Percentiles rank a stretch among this genome's conserved stretches.
Evolutionary conservation across 2,888 invertebrate genomes (phyloP).

Genomic region (Octodonta nipae): DNA sequence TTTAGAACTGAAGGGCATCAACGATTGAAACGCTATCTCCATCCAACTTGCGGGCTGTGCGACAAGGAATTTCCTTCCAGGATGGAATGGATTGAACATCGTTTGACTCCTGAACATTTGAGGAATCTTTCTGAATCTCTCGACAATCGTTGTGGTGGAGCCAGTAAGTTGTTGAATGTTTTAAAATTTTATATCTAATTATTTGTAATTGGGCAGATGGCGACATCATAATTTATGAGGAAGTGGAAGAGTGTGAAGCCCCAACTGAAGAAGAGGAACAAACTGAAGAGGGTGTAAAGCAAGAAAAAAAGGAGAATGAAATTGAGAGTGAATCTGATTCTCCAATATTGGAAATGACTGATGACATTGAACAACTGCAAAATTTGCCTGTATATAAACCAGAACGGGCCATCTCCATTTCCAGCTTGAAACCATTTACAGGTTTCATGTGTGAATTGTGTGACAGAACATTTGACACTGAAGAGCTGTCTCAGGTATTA

Average conservation of each 20-base stretch:
- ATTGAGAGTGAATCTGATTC: constrained; percentile 41
- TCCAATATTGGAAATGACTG: constrained; percentile 38
- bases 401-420: constrained; percentile 46
- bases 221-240: constrained; percentile 27
- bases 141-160: constrained; percentile 27
- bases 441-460: constrained; percentile 55
- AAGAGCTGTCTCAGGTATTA: constrained; percentile 43
- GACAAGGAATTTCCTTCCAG: constrained; percentile 73
- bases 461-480: constrained; percentile 49
- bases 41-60: constrained; percentile 69
- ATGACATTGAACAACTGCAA: constrained; percentile 37
- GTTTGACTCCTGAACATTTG: constrained; percentile 62
- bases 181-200: too few species aligned
- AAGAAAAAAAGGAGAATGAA: too few species aligned
- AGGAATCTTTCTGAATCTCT: constrained; percentile 43
- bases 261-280: constrained; percentile 29
- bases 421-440: constrained; percentile 46
- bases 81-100: constrained; percentile 72
- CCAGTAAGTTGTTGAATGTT: constrained; percentile 11
- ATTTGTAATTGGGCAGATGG: too few species aligned
- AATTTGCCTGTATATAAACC: constrained; percentile 44
- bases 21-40: constrained; percentile 70
- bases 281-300: too few species aligned
- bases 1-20: constrained; percentile 60
- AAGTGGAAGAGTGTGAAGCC: constrained; percentile 32